Conservation (phyloP, 2,888 invertebrate genomes). For the Eurois occulta region DNA sequence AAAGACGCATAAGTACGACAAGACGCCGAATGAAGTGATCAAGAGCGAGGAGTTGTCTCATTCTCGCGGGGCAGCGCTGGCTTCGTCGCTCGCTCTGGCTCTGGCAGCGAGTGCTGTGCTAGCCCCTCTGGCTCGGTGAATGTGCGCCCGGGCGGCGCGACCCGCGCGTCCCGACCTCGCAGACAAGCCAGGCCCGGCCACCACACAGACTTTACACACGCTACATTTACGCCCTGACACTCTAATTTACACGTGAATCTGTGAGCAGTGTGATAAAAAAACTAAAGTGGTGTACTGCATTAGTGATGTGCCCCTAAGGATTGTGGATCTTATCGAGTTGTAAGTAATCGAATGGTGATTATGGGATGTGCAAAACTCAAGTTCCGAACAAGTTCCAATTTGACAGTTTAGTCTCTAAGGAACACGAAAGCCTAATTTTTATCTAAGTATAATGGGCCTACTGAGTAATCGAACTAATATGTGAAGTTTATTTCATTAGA, state of each 20-base stretch:
- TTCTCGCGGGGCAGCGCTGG: slow-evolving; percentile 87
- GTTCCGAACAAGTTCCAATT: slow-evolving; percentile 67
- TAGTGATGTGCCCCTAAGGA: slow-evolving; percentile 77
- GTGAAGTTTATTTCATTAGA: slow-evolving; percentile 69
- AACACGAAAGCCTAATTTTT: slow-evolving; percentile 85
- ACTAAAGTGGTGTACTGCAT: slow-evolving; percentile 64
- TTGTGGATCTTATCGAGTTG: slow-evolving; percentile 67
- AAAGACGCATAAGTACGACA: slow-evolving; percentile 95
- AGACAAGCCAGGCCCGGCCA: slow-evolving; percentile 86
- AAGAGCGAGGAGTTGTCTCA: slow-evolving; percentile 97
- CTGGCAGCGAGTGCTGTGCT: slow-evolving; percentile 87
- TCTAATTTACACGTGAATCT: slow-evolving; percentile 86
- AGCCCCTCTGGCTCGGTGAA: slow-evolving; percentile 89
- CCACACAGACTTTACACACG: slow-evolving; percentile 82
- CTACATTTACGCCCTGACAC: slow-evolving; percentile 86
- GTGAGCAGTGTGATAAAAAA: slow-evolving; percentile 62
- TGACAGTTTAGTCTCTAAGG: slow-evolving; percentile 73
- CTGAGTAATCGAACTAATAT: slow-evolving; percentile 84
- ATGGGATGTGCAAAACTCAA: slow-evolving; percentile 64
- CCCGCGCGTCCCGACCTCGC: slow-evolving; percentile 85
- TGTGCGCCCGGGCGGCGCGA: slow-evolving; percentile 87
- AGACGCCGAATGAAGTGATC: slow-evolving; percentile 97
- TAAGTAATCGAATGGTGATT: slow-evolving; percentile 65
- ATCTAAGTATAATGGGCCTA: slow-evolving; percentile 86
- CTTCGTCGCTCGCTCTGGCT: slow-evolving; percentile 87